These are phyloP conservation scores for Idaea dimidiata DNA, from an alignment of 2,888 invertebrate species.

Conservation along the genomic window DNA sequence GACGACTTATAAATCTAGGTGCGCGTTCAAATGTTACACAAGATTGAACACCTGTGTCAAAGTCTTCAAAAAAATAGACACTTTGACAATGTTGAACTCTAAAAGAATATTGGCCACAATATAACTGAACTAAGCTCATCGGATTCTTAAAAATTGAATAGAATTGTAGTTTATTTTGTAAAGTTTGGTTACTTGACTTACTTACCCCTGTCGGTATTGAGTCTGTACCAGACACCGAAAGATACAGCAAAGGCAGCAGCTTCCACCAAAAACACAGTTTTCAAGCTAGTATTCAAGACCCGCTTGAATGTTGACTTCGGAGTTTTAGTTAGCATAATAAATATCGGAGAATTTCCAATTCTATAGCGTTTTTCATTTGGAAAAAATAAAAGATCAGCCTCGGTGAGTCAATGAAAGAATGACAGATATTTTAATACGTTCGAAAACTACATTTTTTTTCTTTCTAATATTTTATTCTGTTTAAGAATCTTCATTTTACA, in stretches of 20 bases:
- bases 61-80: not conserved
- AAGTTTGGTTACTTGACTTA: slow-evolving; percentile 32
- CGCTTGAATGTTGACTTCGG: slow-evolving; percentile 79
- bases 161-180: not conserved
- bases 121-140: not conserved
- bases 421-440: no score
- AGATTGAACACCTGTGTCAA: not conserved
- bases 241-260: slow-evolving; percentile 79
- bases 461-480: no score
- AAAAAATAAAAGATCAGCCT: slow-evolving; percentile 4
- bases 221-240: slow-evolving; percentile 84
- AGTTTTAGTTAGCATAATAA: slow-evolving; percentile 84
- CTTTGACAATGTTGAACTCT: not conserved
- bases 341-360: slow-evolving; percentile 12
- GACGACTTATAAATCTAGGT: no score
- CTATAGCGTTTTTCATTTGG: slow-evolving; percentile 8
- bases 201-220: slow-evolving; percentile 87
- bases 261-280: slow-evolving; percentile 81
- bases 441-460: no score
- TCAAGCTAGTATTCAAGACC: slow-evolving; percentile 76
- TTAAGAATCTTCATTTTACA: no score
- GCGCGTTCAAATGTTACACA: not conserved
- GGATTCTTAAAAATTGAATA: not conserved
- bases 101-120: not conserved
- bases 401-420: slow-evolving; percentile 44